Evolutionary conservation across 1,140 invertebrate genomes (phyloP), one percentile per base, ranked within the genome.

Genomic region (Aethina tumida): DNA sequence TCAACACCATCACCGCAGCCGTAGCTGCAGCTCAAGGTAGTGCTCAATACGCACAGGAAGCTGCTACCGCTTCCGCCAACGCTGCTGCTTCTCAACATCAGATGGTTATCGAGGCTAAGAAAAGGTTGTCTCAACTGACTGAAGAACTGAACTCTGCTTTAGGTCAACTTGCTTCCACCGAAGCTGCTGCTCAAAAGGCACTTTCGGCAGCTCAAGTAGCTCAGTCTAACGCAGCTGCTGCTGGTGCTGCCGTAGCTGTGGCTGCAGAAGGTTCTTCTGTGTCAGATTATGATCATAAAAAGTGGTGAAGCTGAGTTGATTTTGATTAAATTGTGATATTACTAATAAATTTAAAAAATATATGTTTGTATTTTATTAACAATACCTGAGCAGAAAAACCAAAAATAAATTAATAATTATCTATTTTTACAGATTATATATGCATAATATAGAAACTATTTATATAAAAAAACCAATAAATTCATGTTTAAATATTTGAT

Each of bases 201-300:
- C 22, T 43, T 4, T 41, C 45, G 39, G 28, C 51, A 24, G 51
- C 51, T 6, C 48, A 53, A 15, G 38, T 46, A 4, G 51, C 51
- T 4, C 48, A 53, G 29, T 44, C 40, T 10, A 53, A 53, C 18
- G 51, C 51, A 12, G 51, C 51, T 13, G 51, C 48, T 7, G 51
- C 51, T 16, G 47, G 47, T 13, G 38, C 41, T 14, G 48, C 43
- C 9, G 46, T 48, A 8, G n/a, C n/a, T n/a, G 48, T 50, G 2
- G 48, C 49, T 21, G 35, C 51, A n/a, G n/a, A n/a, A n/a, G n/a
- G n/a, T n/a, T n/a, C n/a, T n/a, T n/a, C n/a, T n/a, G n/a, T n/a
- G n/a, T n/a, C n/a, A n/a, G n/a, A n/a, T n/a, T n/a, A n/a, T n/a
- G n/a, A n/a, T n/a, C n/a, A n/a, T n/a, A n/a, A n/a, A n/a, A n/a